Evolutionary conservation across 2,888 invertebrate genomes (phyloP).

Genomic region (Noctua janthe): DNA sequence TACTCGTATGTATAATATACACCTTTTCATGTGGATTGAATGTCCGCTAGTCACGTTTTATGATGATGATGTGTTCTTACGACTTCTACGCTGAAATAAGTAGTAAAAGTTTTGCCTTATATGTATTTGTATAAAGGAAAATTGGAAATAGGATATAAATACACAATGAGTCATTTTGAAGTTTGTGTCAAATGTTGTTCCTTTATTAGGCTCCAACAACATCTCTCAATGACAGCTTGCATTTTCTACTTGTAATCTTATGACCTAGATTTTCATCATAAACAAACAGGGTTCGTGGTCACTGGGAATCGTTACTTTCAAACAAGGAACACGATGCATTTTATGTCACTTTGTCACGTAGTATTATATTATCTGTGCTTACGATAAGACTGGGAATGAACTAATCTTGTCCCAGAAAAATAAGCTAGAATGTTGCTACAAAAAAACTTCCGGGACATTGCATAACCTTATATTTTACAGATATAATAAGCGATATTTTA

Average conservation of each 20-base stretch:
- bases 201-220: background rate
- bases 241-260: background rate
- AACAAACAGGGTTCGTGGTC: background rate
- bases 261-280: background rate
- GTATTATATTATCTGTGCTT: too few species aligned
- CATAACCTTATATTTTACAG: slow-evolving; percentile 34
- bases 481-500: slow-evolving; percentile 41
- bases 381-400: background rate
- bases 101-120: slow-evolving; percentile 3
- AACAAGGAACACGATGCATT: background rate
- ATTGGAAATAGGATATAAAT: background rate
- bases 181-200: background rate
- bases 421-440: background rate
- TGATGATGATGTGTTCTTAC: slow-evolving; percentile 2
- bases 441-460: slow-evolving; percentile 14
- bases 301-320: background rate
- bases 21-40: slow-evolving; percentile 14
- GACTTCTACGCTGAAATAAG: slow-evolving; percentile 10
- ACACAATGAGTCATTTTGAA: too few species aligned
- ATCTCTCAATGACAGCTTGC: background rate
- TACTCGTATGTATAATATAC: slow-evolving; percentile 1
- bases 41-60: slow-evolving; percentile 28
- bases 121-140: background rate
- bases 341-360: too few species aligned
- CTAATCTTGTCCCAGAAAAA: slow-evolving; percentile 7